Evolutionary conservation across 2,888 invertebrate species (phyloP).

Genomic region (Drosophila demipolita): DNA sequence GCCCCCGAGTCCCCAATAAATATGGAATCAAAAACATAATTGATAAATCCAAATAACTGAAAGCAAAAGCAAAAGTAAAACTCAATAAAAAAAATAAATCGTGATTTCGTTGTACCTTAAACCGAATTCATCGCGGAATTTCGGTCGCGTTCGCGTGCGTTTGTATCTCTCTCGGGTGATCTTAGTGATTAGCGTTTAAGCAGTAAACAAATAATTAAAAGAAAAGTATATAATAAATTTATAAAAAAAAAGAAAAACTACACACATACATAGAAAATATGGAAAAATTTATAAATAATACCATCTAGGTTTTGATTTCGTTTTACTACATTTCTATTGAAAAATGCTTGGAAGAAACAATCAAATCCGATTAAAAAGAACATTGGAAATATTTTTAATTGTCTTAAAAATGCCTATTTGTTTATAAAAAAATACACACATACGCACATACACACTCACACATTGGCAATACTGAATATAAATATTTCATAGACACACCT

Average conservation of each 20-base stretch:
- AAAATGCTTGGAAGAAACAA: constrained; percentile 8
- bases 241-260: constrained; percentile 32
- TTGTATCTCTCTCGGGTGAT: constrained; percentile 85
- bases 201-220: constrained; percentile 51
- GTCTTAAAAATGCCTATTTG: constrained; percentile 17
- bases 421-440: constrained; percentile 7
- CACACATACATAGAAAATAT: constrained; percentile 33
- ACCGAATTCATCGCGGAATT: constrained; percentile 85
- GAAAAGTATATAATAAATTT: constrained; percentile 26
- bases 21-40: constrained; percentile 45
- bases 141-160: constrained; percentile 85
- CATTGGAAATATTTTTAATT: constrained; percentile 3
- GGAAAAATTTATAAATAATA: constrained; percentile 54
- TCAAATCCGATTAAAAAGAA: constrained; percentile 14
- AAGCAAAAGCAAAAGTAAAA: constrained; percentile 59
- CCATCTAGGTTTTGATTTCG: constrained; percentile 50
- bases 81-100: constrained; percentile 67
- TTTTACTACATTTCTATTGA: constrained; percentile 18
- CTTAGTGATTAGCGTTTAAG: constrained; percentile 83
- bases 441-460: constrained; percentile 36
- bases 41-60: constrained; percentile 42
- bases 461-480: constrained; percentile 23
- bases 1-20: constrained; percentile 84
- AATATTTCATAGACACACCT: constrained; percentile 19
- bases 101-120: constrained; percentile 86